These are phyloP conservation scores for Pedionomus torquatus DNA, from an alignment of 2,113 vertebrate species.

Conservation along the genomic window DNA sequence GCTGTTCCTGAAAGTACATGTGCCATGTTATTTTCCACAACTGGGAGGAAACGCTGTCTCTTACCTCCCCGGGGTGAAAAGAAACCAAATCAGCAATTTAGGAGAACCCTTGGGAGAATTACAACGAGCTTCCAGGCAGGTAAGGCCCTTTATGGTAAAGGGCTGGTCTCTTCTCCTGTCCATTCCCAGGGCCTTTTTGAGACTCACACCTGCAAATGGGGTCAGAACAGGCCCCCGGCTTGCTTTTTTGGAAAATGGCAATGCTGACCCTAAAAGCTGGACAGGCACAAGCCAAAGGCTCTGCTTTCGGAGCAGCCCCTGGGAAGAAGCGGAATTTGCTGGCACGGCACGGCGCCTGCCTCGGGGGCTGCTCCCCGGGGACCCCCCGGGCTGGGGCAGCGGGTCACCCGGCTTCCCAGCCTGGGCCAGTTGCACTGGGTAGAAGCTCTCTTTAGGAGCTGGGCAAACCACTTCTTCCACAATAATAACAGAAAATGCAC, in stretches of 20 bases:
- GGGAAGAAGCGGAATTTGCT: background rate
- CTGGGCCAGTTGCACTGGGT: background rate
- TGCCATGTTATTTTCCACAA: background rate
- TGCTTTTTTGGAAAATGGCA: background rate
- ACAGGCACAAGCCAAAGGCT: background rate
- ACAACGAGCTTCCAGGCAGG: background rate
- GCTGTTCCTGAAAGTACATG: background rate
- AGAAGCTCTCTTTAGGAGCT: background rate
- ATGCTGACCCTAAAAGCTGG: background rate
- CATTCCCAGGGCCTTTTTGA: background rate
- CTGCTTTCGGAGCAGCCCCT: background rate
- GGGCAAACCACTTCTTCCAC: background rate
- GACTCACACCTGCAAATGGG: fast-evolving
- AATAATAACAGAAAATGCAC: background rate
- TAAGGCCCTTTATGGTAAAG: background rate
- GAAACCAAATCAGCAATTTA: background rate
- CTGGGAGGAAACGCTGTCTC: background rate
- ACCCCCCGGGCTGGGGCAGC: background rate
- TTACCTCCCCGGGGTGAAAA: background rate
- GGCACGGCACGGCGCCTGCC: fast-evolving
- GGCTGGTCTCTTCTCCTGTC: background rate
- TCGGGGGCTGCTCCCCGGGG: background rate
- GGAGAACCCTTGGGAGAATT: background rate
- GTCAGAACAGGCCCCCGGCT: background rate
- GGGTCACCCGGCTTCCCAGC: background rate